Conservation (phyloP, 64 coral and sea anemone species). For the Stylophora pistillata region DNA sequence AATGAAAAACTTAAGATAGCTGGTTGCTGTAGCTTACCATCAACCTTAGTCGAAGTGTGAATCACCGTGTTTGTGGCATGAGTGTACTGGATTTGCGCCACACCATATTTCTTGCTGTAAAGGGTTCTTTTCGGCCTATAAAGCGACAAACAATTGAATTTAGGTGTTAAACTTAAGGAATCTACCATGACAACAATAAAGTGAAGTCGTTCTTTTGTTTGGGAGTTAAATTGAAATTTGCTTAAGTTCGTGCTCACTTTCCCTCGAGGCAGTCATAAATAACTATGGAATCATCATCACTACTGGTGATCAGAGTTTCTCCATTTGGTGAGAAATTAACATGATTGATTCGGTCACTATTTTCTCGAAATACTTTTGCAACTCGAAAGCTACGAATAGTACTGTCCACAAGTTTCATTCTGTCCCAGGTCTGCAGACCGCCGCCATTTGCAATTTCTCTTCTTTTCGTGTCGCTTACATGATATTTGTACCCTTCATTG, state of each 20-base stretch:
- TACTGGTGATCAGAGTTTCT: constrained; percentile 91
- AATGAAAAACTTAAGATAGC: background rate
- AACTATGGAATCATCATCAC: constrained; percentile 98
- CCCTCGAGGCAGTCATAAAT: constrained; percentile 95
- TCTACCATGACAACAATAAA: background rate
- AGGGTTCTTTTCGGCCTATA: constrained; percentile 87
- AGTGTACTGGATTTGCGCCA: constrained; percentile 95
- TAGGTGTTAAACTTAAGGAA: background rate
- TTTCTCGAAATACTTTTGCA: constrained; percentile 97
- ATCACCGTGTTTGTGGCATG: constrained; percentile 98
- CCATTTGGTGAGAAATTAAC: constrained; percentile 92
- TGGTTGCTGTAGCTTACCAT: constrained; percentile 68
- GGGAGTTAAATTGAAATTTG: background rate
- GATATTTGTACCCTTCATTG: no score
- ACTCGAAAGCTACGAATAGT: constrained; percentile 89
- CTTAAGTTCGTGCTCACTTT: constrained; percentile 69
- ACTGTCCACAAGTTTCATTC: constrained; percentile 90
- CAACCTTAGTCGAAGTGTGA: constrained; percentile 98
- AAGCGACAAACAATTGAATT: background rate
- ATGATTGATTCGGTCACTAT: constrained; percentile 96
- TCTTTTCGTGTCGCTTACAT: background rate
- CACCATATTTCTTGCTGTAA: constrained; percentile 99
- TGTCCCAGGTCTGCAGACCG: background rate
- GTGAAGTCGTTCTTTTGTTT: background rate
- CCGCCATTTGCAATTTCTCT: background rate